These are phyloP conservation scores for Papilio polyxenes DNA, from an alignment of 1,140 invertebrate species.

Conservation along the genomic window DNA sequence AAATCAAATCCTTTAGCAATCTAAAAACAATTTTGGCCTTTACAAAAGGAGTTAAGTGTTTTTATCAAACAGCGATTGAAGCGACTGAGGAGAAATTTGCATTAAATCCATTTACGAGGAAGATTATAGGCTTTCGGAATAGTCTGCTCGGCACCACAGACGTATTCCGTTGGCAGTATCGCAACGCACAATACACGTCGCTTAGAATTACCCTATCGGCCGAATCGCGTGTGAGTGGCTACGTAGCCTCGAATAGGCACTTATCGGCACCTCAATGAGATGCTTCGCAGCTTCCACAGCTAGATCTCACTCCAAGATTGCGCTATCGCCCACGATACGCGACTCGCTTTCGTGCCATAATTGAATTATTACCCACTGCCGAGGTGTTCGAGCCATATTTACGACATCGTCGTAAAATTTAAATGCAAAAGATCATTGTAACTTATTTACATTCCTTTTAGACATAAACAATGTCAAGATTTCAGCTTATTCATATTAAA, in stretches of 20 bases:
- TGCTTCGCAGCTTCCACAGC: constrained; percentile 65
- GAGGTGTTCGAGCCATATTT: constrained; percentile 60
- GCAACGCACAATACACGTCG: constrained; percentile 72
- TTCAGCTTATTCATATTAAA: neutral
- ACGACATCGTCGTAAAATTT: constrained; percentile 49
- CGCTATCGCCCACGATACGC: constrained; percentile 65
- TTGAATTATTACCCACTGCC: constrained; percentile 71
- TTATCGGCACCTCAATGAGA: constrained; percentile 73
- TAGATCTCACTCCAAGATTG: constrained; percentile 69
- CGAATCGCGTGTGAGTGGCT: constrained; percentile 70
- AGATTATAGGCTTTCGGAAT: constrained; percentile 58
- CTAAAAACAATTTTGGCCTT: constrained; percentile 52
- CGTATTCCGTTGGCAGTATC: constrained; percentile 60
- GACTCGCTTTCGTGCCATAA: constrained; percentile 69
- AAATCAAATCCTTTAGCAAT: constrained; percentile 37
- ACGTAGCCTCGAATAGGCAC: constrained; percentile 76
- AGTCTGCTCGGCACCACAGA: constrained; percentile 46
- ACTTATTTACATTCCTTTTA: neutral
- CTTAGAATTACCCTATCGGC: constrained; percentile 72
- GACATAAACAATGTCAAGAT: neutral
- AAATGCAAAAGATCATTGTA: constrained; percentile 39
- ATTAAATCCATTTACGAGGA: constrained; percentile 69
- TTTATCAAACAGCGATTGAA: constrained; percentile 55
- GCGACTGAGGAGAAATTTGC: constrained; percentile 60
- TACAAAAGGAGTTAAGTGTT: constrained; percentile 54